Base-by-base conservation (phyloP, 2,113 vertebrate genomes). In the Argyrosomus japonicus region DNA sequence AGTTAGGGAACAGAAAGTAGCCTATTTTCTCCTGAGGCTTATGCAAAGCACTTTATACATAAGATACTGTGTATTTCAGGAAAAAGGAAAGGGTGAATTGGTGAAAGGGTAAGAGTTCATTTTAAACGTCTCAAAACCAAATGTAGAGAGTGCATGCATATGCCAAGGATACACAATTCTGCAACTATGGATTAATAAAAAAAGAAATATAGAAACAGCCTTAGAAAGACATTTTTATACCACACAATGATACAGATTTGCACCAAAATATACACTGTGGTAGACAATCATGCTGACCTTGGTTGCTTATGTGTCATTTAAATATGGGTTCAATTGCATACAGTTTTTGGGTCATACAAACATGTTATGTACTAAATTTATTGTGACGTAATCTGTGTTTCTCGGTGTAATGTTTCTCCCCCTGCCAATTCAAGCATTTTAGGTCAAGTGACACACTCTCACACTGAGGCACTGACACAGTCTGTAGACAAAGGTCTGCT, bases 81-180 rank as follows among this genome's bases (percentile, higher is more conserved):
- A 47, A 79, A 75, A 74, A 18, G 45, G 10, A 56, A 29, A 68
- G 48, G 50, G 77, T 64, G 62, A 77, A 78, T 73, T 47, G 61
- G 45, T 71, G 27, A 81, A 68, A 81, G 70, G 77, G 53, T 82
- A 82, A 80, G 58, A 88, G 81, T 76, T 82, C 54, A 68, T 53
- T 56, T 13, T 32, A 47, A 82, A 76, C 57, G 32, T 65, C 19
- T 45, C 7, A 18, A 5, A 53, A 18, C 8, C 11, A 36, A 75
- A 64, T 19, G 19, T 15, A 23, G 9, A 50, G 54, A 68, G 53
- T n/a, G 2, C 14, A 51, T 13, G 19, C 5, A 4, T 4, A 10
- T 70, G 6, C 45, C 27, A 1, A 23, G 23, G 45, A 29, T 6
- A 72, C 45, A 43, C 12, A 47, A 18, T 19, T 73, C 18, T 69